Conservation (phyloP, 2,113 vertebrate genomes). For the Meles meles region DNA sequence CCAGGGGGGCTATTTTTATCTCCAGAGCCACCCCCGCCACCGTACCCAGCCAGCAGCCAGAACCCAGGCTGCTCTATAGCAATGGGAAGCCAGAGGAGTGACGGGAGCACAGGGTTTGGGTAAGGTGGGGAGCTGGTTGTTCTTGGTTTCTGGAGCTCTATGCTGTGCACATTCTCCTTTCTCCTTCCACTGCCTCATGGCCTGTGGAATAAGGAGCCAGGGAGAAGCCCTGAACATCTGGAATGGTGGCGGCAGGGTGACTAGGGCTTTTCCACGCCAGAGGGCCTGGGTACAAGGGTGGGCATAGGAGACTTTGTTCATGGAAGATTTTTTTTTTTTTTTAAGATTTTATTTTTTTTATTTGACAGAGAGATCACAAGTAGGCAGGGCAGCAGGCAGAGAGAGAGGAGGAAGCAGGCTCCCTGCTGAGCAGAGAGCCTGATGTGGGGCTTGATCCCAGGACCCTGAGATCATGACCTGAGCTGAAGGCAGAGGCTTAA, state of each 20-base stretch:
- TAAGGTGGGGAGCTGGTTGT: background rate
- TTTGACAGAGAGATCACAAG: no score
- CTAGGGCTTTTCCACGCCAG: background rate
- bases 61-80: slow-evolving; percentile 41
- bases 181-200: background rate
- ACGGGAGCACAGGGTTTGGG: background rate
- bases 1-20: slow-evolving; percentile 71
- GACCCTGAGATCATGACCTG: no score
- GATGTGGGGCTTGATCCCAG: no score
- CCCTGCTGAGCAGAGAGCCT: no score
- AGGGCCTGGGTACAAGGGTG: background rate
- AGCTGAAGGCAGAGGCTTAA: no score
- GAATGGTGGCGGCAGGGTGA: background rate
- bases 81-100: background rate
- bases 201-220: background rate
- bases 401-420: no score
- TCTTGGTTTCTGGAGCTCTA: background rate
- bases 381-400: no score
- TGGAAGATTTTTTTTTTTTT: background rate
- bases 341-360: no score
- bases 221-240: background rate
- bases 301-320: background rate
- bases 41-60: slow-evolving; percentile 67
- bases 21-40: slow-evolving; percentile 69
- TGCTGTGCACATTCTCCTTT: background rate